Conservation (phyloP, 53 echinoderm and acorn worm species). For the Paelopatides confundens region DNA sequence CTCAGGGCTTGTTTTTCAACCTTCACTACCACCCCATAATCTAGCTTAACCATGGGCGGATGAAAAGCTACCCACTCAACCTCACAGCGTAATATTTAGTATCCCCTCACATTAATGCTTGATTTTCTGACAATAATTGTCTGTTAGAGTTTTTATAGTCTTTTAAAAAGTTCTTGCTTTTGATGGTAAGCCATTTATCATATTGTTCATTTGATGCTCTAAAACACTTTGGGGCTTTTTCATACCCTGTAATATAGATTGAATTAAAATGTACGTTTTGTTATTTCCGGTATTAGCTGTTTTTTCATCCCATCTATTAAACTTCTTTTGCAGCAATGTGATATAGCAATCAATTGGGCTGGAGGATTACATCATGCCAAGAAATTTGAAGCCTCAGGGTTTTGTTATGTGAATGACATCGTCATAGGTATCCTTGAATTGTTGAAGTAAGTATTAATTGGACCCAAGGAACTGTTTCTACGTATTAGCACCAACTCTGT, state of each 20-base stretch:
- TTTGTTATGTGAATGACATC: conserved; percentile 99
- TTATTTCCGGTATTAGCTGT: not conserved
- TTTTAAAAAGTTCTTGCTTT: too few relatives aligned
- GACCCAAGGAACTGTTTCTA: too few relatives aligned
- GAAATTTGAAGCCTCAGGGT: conserved; percentile 99
- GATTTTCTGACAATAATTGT: too few relatives aligned
- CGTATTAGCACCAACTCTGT: too few relatives aligned
- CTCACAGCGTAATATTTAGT: too few relatives aligned
- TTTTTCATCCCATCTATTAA: not conserved
- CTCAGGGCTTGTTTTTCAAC: too few relatives aligned
- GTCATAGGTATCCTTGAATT: conserved; percentile 95
- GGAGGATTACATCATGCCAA: conserved; percentile 99
- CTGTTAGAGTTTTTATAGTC: too few relatives aligned
- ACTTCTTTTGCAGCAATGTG: conserved; percentile 83
- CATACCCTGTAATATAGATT: not conserved
- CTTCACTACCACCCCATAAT: too few relatives aligned
- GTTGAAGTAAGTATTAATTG: conserved; percentile 96
- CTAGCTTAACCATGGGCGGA: too few relatives aligned
- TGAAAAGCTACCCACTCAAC: too few relatives aligned
- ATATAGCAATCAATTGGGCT: conserved; percentile 99
- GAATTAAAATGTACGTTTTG: not conserved
- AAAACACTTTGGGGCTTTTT: not conserved
- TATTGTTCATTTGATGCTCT: not conserved
- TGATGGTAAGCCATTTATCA: not conserved
- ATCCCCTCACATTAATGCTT: too few relatives aligned